Conservation (phyloP, 2,888 invertebrate genomes). For the Apoderus coryli region DNA sequence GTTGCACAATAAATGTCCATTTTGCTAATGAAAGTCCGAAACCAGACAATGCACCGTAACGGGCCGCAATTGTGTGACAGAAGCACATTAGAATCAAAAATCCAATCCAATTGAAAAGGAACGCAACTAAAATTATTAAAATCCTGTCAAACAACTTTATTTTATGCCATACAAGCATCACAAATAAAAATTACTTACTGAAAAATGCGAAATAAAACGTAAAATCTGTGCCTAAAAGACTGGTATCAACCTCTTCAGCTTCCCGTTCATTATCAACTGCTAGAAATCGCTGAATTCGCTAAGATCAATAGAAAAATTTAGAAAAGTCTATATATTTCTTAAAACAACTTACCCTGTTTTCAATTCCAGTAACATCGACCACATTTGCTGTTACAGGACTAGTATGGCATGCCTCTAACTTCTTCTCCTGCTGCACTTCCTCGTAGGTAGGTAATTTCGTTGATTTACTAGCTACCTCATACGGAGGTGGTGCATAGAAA, state of each 20-base stretch:
- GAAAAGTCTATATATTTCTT: background rate
- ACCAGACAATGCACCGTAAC: slow-evolving; percentile 84
- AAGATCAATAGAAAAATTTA: background rate
- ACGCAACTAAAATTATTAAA: slow-evolving; percentile 57
- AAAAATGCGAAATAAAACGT: slow-evolving; percentile 89
- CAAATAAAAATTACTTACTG: slow-evolving; percentile 45
- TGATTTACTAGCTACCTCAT: slow-evolving; percentile 65
- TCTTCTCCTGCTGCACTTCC: slow-evolving; percentile 81
- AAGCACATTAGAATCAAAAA: slow-evolving; percentile 85
- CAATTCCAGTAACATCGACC: too few relatives aligned
- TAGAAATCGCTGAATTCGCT: slow-evolving; percentile 40
- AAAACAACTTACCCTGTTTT: too few relatives aligned
- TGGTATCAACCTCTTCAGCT: slow-evolving; percentile 62
- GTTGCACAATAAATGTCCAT: slow-evolving; percentile 89
- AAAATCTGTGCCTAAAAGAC: slow-evolving; percentile 79
- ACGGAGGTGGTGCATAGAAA: slow-evolving; percentile 78
- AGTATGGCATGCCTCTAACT: too few relatives aligned
- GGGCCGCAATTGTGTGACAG: slow-evolving; percentile 85
- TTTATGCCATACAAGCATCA: background rate
- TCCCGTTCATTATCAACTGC: slow-evolving; percentile 57
- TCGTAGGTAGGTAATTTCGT: slow-evolving; percentile 77
- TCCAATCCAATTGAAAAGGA: slow-evolving; percentile 93
- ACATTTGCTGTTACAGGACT: too few relatives aligned
- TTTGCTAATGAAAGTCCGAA: slow-evolving; percentile 87
- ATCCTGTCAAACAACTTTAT: too few relatives aligned